These are phyloP conservation scores for Sipha maydis DNA, from an alignment of 2,888 invertebrate species.

Conservation along the genomic window DNA sequence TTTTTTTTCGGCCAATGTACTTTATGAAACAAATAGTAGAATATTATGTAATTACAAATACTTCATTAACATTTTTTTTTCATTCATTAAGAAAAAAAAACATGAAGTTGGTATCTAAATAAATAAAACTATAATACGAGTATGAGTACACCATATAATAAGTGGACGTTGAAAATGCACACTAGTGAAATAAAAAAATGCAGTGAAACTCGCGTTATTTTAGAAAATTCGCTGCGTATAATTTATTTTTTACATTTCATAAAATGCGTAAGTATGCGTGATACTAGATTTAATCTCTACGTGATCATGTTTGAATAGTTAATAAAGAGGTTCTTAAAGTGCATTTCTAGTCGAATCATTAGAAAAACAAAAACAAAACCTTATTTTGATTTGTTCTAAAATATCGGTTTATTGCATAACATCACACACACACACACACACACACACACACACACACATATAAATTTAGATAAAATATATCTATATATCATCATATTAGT, in stretches of 20 bases:
- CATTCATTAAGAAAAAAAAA: neutral
- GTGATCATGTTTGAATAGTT: neutral
- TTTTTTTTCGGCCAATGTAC: neutral
- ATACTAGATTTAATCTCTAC: neutral
- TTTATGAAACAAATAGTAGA: conserved; percentile 8
- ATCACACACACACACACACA: neutral
- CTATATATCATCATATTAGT: too few relatives aligned
- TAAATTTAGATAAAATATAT: too few relatives aligned
- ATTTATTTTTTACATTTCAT: neutral
- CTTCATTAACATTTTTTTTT: neutral
- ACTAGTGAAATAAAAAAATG: neutral
- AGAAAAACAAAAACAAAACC: neutral
- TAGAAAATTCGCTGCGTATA: neutral
- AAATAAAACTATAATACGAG: neutral
- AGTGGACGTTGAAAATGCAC: neutral
- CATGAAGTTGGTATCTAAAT: neutral
- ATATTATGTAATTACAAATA: neutral
- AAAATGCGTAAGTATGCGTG: neutral
- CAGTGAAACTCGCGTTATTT: neutral
- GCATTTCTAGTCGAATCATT: neutral
- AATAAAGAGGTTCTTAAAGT: neutral
- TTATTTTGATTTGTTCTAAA: neutral
- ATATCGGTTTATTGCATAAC: neutral
- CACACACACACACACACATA: too few relatives aligned
- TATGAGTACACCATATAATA: neutral